A percentile compares a stretch with the other conserved stretches of the same genome.
These are phyloP conservation scores for Balanococcus diminutus DNA, from an alignment of 2,888 invertebrate species.

Conservation along the genomic window DNA sequence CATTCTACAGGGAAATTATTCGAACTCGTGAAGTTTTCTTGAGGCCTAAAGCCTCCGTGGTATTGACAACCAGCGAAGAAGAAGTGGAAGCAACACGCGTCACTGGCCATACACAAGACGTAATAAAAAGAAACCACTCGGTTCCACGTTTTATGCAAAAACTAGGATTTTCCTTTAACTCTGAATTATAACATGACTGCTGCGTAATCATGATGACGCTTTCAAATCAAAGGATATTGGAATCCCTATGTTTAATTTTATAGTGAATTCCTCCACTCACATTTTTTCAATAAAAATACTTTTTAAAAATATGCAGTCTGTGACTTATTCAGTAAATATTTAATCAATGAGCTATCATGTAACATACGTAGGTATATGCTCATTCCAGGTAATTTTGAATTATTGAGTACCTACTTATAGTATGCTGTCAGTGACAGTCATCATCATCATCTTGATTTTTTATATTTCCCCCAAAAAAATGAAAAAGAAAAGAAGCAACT, in stretches of 20 bases:
- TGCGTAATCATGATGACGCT: not conserved
- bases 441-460: too few relatives aligned
- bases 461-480: too few relatives aligned
- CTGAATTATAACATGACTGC: not conserved
- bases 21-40: slow-evolving; percentile 44
- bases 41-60: slow-evolving; percentile 57
- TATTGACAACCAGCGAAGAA: slow-evolving; percentile 55
- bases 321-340: too few relatives aligned
- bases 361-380: too few relatives aligned
- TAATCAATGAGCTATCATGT: too few relatives aligned
- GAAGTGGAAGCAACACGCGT: not conserved
- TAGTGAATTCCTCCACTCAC: not conserved
- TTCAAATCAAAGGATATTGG: not conserved
- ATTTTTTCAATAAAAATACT: not conserved
- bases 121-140: not conserved
- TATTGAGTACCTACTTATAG: too few relatives aligned
- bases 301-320: not conserved
- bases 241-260: not conserved
- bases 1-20: slow-evolving; percentile 46
- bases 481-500: too few relatives aligned
- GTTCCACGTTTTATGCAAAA: not conserved
- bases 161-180: not conserved
- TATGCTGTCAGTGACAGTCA: too few relatives aligned
- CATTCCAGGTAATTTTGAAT: too few relatives aligned
- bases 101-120: not conserved